Conservation (phyloP, 2,797 vertebrate genomes). For the Valencia hispanica region DNA sequence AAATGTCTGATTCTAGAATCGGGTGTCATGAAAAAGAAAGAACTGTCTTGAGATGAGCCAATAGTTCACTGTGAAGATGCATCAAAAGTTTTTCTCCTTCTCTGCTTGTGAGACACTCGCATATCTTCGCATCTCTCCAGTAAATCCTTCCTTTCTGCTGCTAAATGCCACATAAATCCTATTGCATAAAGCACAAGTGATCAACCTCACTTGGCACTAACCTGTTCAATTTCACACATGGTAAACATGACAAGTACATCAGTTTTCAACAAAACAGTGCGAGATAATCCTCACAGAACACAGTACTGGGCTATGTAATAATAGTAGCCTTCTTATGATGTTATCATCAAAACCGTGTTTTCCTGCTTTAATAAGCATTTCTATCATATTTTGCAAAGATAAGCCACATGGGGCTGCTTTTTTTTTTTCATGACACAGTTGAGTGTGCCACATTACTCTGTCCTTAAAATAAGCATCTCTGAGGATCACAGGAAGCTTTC, state of each 20-base stretch:
- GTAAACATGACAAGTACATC: neutral
- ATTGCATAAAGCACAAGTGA: conserved; percentile 6
- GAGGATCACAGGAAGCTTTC: conserved; percentile 21
- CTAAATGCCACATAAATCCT: neutral
- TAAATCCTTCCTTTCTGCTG: neutral
- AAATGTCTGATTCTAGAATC: neutral
- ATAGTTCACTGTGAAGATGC: neutral
- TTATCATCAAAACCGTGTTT: neutral
- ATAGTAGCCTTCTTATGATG: neutral
- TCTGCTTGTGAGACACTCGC: neutral
- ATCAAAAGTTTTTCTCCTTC: neutral
- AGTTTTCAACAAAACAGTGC: neutral
- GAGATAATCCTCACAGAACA: neutral
- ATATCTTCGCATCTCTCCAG: conserved; percentile 4
- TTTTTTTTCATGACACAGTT: conserved; percentile 7
- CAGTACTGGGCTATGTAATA: neutral
- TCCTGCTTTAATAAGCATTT: conserved; percentile 1
- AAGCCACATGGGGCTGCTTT: neutral
- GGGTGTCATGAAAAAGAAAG: neutral
- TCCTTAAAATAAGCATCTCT: conserved; percentile 47
- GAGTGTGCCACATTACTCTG: conserved; percentile 36
- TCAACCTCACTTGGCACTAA: neutral
- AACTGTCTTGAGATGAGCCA: conserved; percentile 12
- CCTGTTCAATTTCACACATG: neutral
- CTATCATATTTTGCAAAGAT: neutral